Evolutionary conservation across 2,888 invertebrate genomes (phyloP).

Genomic region (Amphipoea lucens): DNA sequence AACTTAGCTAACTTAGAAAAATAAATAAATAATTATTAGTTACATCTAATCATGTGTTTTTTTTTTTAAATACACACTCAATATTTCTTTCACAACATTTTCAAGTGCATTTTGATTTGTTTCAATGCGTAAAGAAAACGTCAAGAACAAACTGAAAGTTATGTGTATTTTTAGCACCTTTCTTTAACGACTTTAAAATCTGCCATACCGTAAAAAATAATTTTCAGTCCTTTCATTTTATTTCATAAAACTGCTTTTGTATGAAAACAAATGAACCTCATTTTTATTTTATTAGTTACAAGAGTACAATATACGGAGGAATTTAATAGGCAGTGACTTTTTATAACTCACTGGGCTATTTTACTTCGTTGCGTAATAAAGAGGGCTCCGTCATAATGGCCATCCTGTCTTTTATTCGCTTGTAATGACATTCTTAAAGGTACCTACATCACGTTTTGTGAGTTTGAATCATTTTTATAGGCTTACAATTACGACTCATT

Average conservation of each 20-base stretch:
- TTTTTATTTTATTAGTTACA: slow-evolving; percentile 62
- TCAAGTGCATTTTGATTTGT: background rate
- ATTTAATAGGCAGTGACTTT: slow-evolving; percentile 66
- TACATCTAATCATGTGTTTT: background rate
- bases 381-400: slow-evolving; percentile 60
- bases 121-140: background rate
- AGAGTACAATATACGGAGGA: slow-evolving; percentile 57
- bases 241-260: slow-evolving; percentile 37
- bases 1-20: background rate
- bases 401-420: slow-evolving; percentile 66
- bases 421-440: slow-evolving; percentile 65
- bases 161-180: background rate
- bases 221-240: slow-evolving; percentile 9
- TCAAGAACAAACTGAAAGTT: background rate
- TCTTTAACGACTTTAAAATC: background rate
- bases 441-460: slow-evolving; percentile 57
- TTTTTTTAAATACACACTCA: background rate
- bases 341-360: slow-evolving; percentile 63
- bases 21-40: too few species aligned
- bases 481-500: slow-evolving; percentile 42
- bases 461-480: slow-evolving; percentile 50
- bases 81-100: background rate
- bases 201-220: slow-evolving; percentile 4
- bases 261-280: slow-evolving; percentile 47
- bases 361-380: slow-evolving; percentile 63